phyloP scores from a whole-genome alignment of 2,888 invertebrate species.

The Epsilonema sp. region DNA sequence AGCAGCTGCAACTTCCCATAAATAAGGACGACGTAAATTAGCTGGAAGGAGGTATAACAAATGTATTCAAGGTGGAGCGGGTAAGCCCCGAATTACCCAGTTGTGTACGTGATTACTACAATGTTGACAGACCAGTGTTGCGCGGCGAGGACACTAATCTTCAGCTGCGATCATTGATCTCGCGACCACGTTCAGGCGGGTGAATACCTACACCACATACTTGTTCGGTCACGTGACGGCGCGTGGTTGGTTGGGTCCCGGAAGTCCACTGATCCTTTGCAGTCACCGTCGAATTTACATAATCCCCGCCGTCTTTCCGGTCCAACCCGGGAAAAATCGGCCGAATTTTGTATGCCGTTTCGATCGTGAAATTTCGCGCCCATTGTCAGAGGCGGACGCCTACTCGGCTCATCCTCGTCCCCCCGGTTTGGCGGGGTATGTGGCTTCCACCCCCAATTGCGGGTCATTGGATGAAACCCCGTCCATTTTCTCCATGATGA shows the following conservation, averaged over 20 bases:
- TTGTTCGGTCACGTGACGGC: conserved; percentile 26
- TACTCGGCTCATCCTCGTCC: too few relatives aligned
- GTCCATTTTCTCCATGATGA: conserved; percentile 7
- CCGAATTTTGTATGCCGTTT: conserved; percentile 54
- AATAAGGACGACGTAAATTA: too few relatives aligned
- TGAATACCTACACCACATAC: not conserved
- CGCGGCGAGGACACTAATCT: too few relatives aligned
- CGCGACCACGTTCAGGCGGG: too few relatives aligned
- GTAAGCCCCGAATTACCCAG: too few relatives aligned
- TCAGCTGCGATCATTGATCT: too few relatives aligned
- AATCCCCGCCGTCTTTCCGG: conserved; percentile 15
- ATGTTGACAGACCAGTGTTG: too few relatives aligned
- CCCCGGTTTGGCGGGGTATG: conserved; percentile 3
- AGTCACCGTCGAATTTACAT: conserved; percentile 5
- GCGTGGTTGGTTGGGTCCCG: conserved; percentile 15
- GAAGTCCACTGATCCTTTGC: conserved; percentile 4
- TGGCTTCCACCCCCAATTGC: conserved; percentile 3
- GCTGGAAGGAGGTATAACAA: not conserved
- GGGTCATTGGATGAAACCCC: not conserved
- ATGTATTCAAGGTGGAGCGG: too few relatives aligned
- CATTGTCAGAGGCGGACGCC: too few relatives aligned
- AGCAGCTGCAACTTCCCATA: too few relatives aligned
- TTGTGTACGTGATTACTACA: too few relatives aligned
- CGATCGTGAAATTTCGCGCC: conserved; percentile 55
- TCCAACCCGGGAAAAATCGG: conserved; percentile 6